Conservation (phyloP, 2,113 vertebrate species). For the Thamnophis sirtalis region DNA sequence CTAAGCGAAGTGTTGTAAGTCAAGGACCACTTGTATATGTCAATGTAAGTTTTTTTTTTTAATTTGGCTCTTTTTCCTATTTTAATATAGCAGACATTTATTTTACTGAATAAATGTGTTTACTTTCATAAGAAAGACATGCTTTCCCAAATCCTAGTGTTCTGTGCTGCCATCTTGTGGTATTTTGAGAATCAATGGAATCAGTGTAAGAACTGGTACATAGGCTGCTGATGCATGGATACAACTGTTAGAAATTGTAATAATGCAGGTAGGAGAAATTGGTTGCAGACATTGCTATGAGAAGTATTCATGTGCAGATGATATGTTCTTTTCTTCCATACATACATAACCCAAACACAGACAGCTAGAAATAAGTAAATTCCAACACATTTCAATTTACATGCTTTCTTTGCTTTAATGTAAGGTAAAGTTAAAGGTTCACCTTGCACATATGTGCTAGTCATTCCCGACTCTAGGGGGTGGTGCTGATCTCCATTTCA, state of each 20-base stretch:
- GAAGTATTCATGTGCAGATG: background rate
- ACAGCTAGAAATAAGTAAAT: no score
- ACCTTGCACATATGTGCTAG: no score
- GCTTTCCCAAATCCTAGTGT: background rate
- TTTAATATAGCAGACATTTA: background rate
- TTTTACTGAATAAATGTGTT: background rate
- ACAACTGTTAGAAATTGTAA: background rate
- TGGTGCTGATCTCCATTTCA: no score
- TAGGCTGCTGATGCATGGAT: background rate
- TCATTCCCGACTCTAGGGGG: no score
- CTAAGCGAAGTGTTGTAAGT: no score
- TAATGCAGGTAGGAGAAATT: background rate
- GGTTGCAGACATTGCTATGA: background rate
- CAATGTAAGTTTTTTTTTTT: background rate
- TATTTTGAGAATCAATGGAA: background rate
- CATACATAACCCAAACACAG: background rate
- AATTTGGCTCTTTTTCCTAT: background rate
- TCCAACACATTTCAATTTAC: background rate
- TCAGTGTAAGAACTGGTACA: background rate
- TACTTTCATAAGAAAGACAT: background rate
- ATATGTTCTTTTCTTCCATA: background rate
- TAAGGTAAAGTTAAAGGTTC: background rate
- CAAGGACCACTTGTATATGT: background rate
- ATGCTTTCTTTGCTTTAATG: background rate
- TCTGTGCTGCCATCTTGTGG: conserved; percentile 17